Conservation (phyloP, 2,888 invertebrate species). For the Tipula vernalis region DNA sequence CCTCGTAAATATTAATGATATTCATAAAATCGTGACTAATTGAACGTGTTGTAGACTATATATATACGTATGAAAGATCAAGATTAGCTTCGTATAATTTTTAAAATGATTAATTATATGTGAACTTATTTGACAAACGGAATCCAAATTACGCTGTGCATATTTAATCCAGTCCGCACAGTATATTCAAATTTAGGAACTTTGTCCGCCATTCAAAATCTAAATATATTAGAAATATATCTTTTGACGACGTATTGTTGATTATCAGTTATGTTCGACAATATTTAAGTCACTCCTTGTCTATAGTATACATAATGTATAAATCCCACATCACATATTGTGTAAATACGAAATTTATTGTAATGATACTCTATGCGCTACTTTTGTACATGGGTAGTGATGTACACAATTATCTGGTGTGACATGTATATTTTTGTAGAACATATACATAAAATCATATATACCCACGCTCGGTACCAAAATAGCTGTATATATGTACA, state of each 20-base stretch:
- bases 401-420: not conserved
- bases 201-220: not conserved
- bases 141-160: not conserved
- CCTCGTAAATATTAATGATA: not conserved
- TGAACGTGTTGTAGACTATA: not conserved
- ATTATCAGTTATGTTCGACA: not conserved
- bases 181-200: not conserved
- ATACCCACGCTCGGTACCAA: not conserved
- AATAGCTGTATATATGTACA: not conserved
- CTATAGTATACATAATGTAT: not conserved
- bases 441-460: not conserved
- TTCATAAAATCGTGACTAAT: conserved; percentile 4
- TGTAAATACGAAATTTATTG: not conserved
- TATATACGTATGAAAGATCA: not conserved
- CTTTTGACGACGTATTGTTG: not conserved
- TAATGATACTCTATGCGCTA: not conserved
- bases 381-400: not conserved
- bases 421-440: not conserved
- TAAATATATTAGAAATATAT: not conserved
- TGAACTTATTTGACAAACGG: not conserved
- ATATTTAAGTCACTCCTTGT: not conserved
- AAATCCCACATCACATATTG: not conserved
- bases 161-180: not conserved
- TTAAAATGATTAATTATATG: not conserved
- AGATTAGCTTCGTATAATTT: not conserved